Percentiles rank a stretch among this genome's conserved stretches.
These are phyloP conservation scores for Strix uralensis DNA, from an alignment of 2,113 vertebrate species.

Conservation along the genomic window DNA sequence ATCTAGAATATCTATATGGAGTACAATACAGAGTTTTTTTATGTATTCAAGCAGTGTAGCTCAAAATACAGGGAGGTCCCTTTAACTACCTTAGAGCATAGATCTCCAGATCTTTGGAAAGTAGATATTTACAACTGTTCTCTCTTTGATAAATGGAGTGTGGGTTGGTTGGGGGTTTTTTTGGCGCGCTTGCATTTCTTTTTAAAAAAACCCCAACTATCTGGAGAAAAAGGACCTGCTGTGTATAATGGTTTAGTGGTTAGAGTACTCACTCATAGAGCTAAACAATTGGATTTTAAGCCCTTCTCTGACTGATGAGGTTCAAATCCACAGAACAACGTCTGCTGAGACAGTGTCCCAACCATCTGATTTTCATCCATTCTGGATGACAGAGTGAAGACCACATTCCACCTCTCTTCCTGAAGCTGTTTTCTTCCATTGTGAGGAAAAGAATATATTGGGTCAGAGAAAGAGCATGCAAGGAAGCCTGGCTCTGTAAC, in stretches of 20 bases:
- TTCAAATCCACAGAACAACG: background rate
- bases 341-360: background rate
- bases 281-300: background rate
- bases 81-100: background rate
- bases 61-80: background rate
- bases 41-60: background rate
- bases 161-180: background rate
- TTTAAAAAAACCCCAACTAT: background rate
- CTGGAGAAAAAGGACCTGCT: background rate
- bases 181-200: background rate
- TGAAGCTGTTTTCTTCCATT: background rate
- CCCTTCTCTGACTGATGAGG: background rate
- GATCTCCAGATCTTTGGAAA: background rate
- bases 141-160: background rate
- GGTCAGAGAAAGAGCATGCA: background rate
- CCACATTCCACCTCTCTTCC: background rate
- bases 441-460: background rate
- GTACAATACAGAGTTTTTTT: background rate
- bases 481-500: background rate
- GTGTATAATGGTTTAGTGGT: background rate
- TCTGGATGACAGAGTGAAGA: background rate
- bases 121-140: background rate
- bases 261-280: background rate
- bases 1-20: background rate
- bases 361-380: background rate